phyloP scores from a whole-genome alignment of 2,888 invertebrate species.

The Nymphalis urticae region DNA sequence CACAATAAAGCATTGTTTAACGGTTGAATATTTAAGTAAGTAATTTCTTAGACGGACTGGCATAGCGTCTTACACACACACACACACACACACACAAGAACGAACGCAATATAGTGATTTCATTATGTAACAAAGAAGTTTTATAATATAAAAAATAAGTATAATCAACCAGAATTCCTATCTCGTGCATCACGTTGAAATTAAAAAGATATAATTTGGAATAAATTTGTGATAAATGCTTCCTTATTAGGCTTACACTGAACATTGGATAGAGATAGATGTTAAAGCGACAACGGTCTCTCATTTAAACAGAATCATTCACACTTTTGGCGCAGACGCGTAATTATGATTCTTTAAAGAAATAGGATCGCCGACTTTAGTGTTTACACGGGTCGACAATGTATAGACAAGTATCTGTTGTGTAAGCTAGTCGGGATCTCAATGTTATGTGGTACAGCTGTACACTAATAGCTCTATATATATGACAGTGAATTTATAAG shows the following conservation, averaged over 20 bases:
- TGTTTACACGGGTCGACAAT: slow-evolving; percentile 1
- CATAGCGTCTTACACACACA: too few relatives aligned
- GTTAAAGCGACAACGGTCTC: slow-evolving; percentile 19
- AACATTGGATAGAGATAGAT: slow-evolving; percentile 14
- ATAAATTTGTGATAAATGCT: background rate
- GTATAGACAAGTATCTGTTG: background rate
- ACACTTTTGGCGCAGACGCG: slow-evolving; percentile 33
- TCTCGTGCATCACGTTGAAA: too few relatives aligned
- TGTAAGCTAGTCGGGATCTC: slow-evolving; percentile 6
- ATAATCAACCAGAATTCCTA: too few relatives aligned
- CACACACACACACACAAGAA: too few relatives aligned
- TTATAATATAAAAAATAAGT: too few relatives aligned
- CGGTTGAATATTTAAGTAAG: background rate
- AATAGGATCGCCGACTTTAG: slow-evolving; percentile 12
- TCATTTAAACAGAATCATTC: slow-evolving; percentile 28
- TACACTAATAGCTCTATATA: slow-evolving; percentile 1
- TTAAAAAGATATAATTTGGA: background rate
- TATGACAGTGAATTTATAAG: slow-evolving; percentile 14
- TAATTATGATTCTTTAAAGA: slow-evolving; percentile 19
- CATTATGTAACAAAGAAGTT: too few relatives aligned
- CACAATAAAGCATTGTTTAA: slow-evolving; percentile 2
- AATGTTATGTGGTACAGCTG: slow-evolving; percentile 17
- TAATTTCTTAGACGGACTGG: too few relatives aligned
- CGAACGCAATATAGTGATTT: too few relatives aligned
- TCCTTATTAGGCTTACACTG: slow-evolving; percentile 13